Conservation (phyloP, 2,797 vertebrate species). For the Onychomys arenicola region DNA sequence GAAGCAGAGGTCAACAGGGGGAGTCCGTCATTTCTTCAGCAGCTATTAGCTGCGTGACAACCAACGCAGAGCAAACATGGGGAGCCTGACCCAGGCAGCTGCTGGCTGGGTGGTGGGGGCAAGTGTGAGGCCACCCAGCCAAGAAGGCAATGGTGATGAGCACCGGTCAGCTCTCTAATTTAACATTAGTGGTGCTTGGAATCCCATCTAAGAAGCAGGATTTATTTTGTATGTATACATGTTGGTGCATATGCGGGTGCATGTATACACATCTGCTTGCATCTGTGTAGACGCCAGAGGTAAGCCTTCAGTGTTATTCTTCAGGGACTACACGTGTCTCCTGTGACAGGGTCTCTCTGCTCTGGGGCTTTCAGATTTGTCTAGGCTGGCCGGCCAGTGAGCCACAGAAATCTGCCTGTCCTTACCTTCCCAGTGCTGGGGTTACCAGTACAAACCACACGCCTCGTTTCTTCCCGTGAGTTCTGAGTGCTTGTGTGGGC, state of each 20-base stretch:
- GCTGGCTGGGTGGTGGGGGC: background rate
- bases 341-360: background rate
- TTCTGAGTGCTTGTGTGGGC: background rate
- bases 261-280: background rate
- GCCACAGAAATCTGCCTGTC: background rate
- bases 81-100: rapidly evolving
- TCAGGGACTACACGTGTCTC: background rate
- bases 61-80: rapidly evolving
- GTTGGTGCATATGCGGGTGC: rapidly evolving
- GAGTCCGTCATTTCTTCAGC: background rate
- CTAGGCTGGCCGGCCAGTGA: background rate
- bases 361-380: background rate
- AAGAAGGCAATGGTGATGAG: background rate
- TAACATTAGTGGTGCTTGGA: background rate
- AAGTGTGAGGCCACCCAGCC: background rate
- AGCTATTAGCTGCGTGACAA: background rate
- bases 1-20: background rate
- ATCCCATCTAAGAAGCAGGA: background rate
- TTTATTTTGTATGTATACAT: background rate
- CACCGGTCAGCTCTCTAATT: background rate
- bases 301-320: background rate
- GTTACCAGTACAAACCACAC: background rate
- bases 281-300: background rate
- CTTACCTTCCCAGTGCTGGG: background rate
- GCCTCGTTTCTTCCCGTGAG: background rate